phyloP scores from a whole-genome alignment of 2,888 invertebrate genomes.

The Eupelmus urozonus region DNA sequence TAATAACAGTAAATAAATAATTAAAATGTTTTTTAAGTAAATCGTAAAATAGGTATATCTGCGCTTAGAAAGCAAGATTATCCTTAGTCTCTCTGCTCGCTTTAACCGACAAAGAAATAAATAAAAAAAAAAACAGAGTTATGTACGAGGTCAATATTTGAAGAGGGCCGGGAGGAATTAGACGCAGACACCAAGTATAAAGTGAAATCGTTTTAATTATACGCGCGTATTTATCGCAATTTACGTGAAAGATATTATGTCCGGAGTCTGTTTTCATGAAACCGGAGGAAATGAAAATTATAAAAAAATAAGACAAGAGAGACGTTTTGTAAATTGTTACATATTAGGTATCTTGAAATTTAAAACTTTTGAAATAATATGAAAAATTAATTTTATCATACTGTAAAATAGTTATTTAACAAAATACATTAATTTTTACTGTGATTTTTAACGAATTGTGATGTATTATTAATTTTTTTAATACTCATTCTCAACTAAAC shows the following conservation, averaged over 20 bases:
- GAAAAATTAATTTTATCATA: no score
- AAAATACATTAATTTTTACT: no score
- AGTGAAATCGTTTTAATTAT: slow-evolving; percentile 31
- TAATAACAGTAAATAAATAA: slow-evolving; percentile 15
- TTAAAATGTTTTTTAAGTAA: slow-evolving; percentile 32
- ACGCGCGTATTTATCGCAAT: slow-evolving; percentile 6
- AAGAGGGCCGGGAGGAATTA: slow-evolving; percentile 45
- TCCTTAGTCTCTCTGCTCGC: slow-evolving; percentile 31
- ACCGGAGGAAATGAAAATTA: no score
- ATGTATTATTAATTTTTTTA: no score
- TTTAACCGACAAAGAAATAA: slow-evolving; percentile 21
- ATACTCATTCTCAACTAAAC: no score
- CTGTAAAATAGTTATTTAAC: no score
- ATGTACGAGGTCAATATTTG: slow-evolving; percentile 8
- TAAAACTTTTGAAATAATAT: no score
- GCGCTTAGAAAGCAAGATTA: slow-evolving; percentile 20
- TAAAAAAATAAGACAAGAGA: no score
- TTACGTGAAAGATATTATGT: slow-evolving; percentile 11
- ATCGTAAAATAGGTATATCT: slow-evolving; percentile 5
- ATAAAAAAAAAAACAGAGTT: not conserved
- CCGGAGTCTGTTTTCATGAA: no score
- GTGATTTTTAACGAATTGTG: no score
- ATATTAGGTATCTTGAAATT: no score
- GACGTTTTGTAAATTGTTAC: no score
- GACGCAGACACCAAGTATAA: slow-evolving; percentile 20